A percentile compares a stretch with the other conserved stretches of the same genome.
phyloP scores from a whole-genome alignment of 2,113 vertebrate genomes.

The Alexandromys fortis region DNA sequence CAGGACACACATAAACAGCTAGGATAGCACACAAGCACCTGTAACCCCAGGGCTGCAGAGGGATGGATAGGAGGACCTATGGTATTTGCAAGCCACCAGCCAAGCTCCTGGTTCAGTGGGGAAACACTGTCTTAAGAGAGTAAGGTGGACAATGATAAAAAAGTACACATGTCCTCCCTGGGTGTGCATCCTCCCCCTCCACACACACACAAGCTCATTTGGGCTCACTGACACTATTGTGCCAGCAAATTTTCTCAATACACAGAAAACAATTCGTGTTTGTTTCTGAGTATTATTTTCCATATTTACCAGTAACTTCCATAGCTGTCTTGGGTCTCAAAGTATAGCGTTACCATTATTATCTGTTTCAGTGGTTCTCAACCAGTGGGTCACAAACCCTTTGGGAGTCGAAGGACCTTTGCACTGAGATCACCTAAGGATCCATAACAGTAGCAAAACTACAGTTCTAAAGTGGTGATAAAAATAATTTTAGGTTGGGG shows the following conservation, averaged over 20 bases:
- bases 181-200: neutral
- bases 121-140: neutral
- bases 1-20: neutral
- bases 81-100: neutral
- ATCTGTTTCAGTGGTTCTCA: neutral
- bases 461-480: neutral
- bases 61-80: neutral
- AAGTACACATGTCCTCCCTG: neutral
- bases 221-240: neutral
- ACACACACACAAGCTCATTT: neutral
- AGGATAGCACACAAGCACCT: neutral
- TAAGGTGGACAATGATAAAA: neutral
- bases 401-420: neutral
- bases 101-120: neutral
- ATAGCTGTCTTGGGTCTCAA: neutral
- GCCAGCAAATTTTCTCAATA: conserved; percentile 27
- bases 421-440: neutral
- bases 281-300: conserved; percentile 8
- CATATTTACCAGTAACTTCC: conserved; percentile 2
- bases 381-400: neutral
- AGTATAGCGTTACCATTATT: neutral
- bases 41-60: neutral
- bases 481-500: neutral
- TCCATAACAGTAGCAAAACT: neutral
- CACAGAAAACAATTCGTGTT: neutral